Conservation (phyloP, 2,113 vertebrate genomes). For the Gymnarchus niloticus region DNA sequence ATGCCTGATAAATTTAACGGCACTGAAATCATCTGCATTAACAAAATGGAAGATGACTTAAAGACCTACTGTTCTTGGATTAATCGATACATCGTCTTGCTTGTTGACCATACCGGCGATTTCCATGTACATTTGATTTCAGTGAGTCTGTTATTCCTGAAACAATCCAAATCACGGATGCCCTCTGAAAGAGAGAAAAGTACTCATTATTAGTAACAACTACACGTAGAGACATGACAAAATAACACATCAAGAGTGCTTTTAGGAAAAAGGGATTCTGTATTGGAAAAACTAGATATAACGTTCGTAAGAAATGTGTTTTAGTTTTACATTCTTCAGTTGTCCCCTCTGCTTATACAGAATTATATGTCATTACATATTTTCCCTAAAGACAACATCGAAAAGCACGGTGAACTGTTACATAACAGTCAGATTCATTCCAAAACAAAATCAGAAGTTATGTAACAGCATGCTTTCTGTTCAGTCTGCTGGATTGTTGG, state of each 20-base stretch:
- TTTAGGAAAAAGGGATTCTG: too few species aligned
- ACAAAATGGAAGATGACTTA: not conserved
- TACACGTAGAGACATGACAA: too few species aligned
- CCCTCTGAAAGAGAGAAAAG: slow-evolving; percentile 42
- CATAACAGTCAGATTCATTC: not conserved
- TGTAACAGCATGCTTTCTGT: not conserved
- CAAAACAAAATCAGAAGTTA: not conserved
- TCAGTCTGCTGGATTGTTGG: not conserved
- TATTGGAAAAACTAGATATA: too few species aligned
- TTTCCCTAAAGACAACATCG: not conserved
- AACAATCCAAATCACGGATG: slow-evolving; percentile 50
- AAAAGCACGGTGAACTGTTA: not conserved
- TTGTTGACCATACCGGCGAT: slow-evolving; percentile 25
- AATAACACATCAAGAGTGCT: too few species aligned
- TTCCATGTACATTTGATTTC: slow-evolving; percentile 43
- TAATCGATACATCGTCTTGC: slow-evolving; percentile 37
- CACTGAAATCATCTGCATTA: not conserved
- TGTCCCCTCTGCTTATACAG: too few species aligned
- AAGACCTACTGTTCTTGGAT: slow-evolving; percentile 35
- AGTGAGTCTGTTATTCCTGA: not conserved
- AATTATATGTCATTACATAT: not conserved
- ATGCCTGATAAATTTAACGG: not conserved
- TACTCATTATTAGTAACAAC: not conserved
- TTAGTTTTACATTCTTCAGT: too few species aligned
- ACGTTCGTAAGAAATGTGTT: too few species aligned